Base-by-base conservation (phyloP, 2,888 invertebrate species). In the Euzetes globulus region DNA sequence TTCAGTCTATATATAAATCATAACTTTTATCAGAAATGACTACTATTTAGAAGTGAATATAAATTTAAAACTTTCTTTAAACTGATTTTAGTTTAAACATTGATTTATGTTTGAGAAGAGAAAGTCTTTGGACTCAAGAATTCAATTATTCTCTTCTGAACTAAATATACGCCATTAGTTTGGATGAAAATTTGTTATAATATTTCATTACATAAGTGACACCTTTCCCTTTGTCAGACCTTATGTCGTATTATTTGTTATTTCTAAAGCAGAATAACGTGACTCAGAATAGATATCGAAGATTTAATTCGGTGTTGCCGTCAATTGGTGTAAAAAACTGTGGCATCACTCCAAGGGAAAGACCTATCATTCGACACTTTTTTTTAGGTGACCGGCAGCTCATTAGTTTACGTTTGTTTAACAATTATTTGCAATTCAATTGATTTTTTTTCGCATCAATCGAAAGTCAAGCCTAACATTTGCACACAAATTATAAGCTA, bases 251-350 rank as follows among this genome's bases (percentile, higher is more conserved):
- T 25, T 55, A 55, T 55, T 55, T 5, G 55, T 55, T 55, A 55
- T 55, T 55, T 55, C 55, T 55, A 22, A 9, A 4, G 13, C 25
- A 25, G 13, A 13, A 55, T 55, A 55, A 55, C 55, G 55, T 55
- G 55, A 55, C 55, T 55, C 22, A 11, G 55, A 55, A 55, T 55
- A 55, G 55, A 25, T 55, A 55, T 55, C 55, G 25, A 55, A 55
- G 55, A 55, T 55, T 55, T 55, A 22, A 55, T 55, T 22, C 55
- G 25, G 55, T 25, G 19, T 55, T 55, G 13, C 9, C 22, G 41
- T 41, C 11, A 41, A 41, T 13, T 11, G 25, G 13, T 19, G 22
- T 55, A 55, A 55, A 55, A 55, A 22, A 25, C 22, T 22, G n/a
- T 55, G 55, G 25, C 19, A 25, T 55, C 55, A 55, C 25, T 13